These are phyloP conservation scores for Oreocharis arfaki DNA, from an alignment of 2,113 vertebrate species.

Conservation along the genomic window DNA sequence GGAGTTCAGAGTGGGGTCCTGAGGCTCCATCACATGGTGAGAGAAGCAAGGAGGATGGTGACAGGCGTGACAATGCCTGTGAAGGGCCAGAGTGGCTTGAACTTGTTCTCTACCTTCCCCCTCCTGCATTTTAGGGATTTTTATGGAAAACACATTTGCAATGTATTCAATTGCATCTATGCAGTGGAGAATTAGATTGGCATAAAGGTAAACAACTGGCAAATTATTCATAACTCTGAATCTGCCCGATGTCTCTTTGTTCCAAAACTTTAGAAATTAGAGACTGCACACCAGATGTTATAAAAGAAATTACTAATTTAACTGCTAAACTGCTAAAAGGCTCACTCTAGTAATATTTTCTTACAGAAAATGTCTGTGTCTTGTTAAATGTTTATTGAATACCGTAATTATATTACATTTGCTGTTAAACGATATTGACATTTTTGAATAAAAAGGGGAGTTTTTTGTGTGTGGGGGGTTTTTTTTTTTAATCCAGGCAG, in stretches of 20 bases:
- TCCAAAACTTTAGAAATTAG: constrained; percentile 73
- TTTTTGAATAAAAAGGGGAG: constrained; percentile 61
- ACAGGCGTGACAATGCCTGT: neutral
- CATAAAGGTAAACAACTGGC: constrained; percentile 78
- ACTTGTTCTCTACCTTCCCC: neutral
- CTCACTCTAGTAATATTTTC: constrained; percentile 65
- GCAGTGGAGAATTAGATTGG: constrained; percentile 66
- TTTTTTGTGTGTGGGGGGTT: neutral
- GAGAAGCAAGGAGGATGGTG: fast-evolving
- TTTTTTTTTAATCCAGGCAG: constrained; percentile 41
- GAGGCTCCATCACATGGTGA: neutral
- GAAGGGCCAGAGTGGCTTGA: neutral
- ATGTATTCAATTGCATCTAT: constrained; percentile 57
- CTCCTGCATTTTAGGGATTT: neutral
- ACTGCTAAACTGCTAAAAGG: constrained; percentile 79
- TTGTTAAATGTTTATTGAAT: constrained; percentile 80
- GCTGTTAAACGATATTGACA: constrained; percentile 77
- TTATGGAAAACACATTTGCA: constrained; percentile 67
- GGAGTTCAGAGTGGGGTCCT: neutral
- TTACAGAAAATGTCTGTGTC: constrained; percentile 73
- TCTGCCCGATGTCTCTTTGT: constrained; percentile 61
- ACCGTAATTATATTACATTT: constrained; percentile 74
- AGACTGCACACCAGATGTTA: constrained; percentile 81
- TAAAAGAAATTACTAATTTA: constrained; percentile 73
- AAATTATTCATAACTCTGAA: constrained; percentile 71